Percentiles rank a stretch among this genome's conserved stretches.
phyloP scores from a whole-genome alignment of 1,140 invertebrate genomes.

The Procambarus virginalis region DNA sequence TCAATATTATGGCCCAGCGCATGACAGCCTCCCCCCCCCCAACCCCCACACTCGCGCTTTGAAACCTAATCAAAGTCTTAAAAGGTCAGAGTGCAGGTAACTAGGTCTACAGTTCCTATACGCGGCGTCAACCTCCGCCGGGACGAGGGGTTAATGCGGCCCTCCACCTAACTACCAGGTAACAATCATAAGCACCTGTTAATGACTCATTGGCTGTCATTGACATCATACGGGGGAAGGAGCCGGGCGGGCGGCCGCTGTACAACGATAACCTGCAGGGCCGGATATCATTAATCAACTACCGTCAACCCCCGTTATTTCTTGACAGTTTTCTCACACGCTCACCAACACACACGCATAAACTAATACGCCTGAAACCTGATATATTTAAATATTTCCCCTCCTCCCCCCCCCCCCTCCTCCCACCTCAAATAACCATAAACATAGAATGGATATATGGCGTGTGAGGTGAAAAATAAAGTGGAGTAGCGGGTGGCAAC shows the following conservation, averaged over 20 bases:
- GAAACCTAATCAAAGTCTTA: too few species aligned
- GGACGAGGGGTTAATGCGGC: too few species aligned
- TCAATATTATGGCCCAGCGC: too few species aligned
- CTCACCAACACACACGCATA: not conserved
- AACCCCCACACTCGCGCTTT: not conserved
- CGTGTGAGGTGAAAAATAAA: not conserved
- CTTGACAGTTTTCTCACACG: not conserved
- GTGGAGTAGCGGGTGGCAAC: not conserved
- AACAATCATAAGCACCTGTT: constrained; percentile 48
- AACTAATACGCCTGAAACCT: not conserved
- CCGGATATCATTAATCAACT: constrained; percentile 53
- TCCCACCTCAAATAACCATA: too few species aligned
- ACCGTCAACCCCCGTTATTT: constrained; percentile 10
- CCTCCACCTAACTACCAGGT: constrained; percentile 31
- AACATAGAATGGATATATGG: not conserved
- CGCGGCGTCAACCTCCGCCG: too few species aligned
- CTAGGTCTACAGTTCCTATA: not conserved
- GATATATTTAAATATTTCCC: not conserved
- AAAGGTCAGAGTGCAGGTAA: too few species aligned
- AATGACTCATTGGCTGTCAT: constrained; percentile 50
- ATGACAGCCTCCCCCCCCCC: not conserved
- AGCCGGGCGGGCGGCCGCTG: not conserved
- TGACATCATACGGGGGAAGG: constrained; percentile 3
- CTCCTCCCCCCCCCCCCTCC: too few species aligned
- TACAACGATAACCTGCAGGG: constrained; percentile 13